Evolutionary conservation across 2,888 invertebrate species (phyloP), one percentile per base, ranked within the genome.

Genomic region (Tenthredo livida): DNA sequence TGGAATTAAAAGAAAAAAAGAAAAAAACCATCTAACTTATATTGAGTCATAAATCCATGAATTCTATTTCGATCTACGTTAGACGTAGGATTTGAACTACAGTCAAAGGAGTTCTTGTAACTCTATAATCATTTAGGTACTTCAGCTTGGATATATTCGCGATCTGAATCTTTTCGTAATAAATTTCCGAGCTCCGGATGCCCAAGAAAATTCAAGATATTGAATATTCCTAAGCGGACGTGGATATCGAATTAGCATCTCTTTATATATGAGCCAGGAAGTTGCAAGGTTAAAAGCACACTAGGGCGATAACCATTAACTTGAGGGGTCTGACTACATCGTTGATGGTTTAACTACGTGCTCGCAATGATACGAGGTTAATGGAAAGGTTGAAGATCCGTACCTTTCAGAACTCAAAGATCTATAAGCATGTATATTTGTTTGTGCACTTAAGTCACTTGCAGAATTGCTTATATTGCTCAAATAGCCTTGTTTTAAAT

Each of bases 281-380:
- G 70, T 72, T 40, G 1, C 7, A n/a, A 33, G 54, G 29, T 77
- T 77, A 54, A 54, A 80, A n/a, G 29, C 33, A 61, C 61, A 61
- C 80, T 29, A 40, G n/a, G 54, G 80, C 6, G n/a, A 61, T 80
- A 80, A 80, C 61, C 58, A 65, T 80, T 58, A 61, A 58, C 75
- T 54, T 12, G 17, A 73, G 17, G n/a, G 33, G 10, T 40, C 25
- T 84, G 15, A 37, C 50, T 25, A 84, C 84, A 25, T 15, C 54
- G 40, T 54, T 50, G 3, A 25, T 54, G 50, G 40, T 40, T 33
- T 50, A 17, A 80, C 40, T 40, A 40, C 37, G 40, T 29, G 61
- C 43, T 33, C 65, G 61, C 37, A 21, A 61, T 65, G 80, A 80
- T 80, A 61, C 65, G 40, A 80, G 61, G 10, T 40, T 43, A 80